Percentiles rank a stretch among this genome's conserved stretches.
These are phyloP conservation scores for Micrasema longulum DNA, from an alignment of 1,140 invertebrate genomes.

Conservation along the genomic window DNA sequence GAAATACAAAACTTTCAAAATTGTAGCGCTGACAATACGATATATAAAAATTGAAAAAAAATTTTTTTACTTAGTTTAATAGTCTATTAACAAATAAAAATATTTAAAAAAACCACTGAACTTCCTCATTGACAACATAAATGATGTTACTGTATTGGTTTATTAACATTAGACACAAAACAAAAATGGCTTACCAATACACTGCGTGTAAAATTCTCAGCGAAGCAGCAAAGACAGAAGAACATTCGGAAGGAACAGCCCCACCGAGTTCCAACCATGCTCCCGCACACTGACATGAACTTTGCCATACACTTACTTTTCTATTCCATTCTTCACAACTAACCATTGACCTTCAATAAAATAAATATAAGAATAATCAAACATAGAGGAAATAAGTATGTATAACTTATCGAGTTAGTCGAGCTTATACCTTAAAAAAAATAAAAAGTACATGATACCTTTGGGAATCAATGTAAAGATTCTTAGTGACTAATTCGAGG, in stretches of 20 bases:
- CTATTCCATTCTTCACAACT: conserved; percentile 39
- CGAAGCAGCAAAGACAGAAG: conserved; percentile 37
- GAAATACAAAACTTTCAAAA: too few relatives aligned
- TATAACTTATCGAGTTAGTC: background rate
- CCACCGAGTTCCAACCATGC: conserved; percentile 49
- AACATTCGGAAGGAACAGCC: conserved; percentile 39
- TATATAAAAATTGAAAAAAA: too few relatives aligned
- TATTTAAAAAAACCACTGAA: too few relatives aligned
- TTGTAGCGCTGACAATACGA: too few relatives aligned
- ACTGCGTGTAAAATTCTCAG: conserved; percentile 44
- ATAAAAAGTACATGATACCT: conserved; percentile 29
- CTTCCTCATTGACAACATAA: too few relatives aligned
- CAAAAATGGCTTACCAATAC: conserved; percentile 46
- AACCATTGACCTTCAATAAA: background rate
- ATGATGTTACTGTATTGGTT: too few relatives aligned
- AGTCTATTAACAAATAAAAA: too few relatives aligned
- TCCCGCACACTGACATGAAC: conserved; percentile 47
- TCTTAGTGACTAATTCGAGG: conserved; percentile 48
- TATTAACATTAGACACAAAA: too few relatives aligned
- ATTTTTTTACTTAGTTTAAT: too few relatives aligned
- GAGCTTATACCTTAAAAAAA: background rate
- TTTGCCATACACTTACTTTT: conserved; percentile 49
- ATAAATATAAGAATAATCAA: background rate
- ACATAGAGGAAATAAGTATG: background rate
- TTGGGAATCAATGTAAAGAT: conserved; percentile 44